Base-by-base conservation (phyloP, 1,140 invertebrate genomes). In the Augochlora pura region DNA sequence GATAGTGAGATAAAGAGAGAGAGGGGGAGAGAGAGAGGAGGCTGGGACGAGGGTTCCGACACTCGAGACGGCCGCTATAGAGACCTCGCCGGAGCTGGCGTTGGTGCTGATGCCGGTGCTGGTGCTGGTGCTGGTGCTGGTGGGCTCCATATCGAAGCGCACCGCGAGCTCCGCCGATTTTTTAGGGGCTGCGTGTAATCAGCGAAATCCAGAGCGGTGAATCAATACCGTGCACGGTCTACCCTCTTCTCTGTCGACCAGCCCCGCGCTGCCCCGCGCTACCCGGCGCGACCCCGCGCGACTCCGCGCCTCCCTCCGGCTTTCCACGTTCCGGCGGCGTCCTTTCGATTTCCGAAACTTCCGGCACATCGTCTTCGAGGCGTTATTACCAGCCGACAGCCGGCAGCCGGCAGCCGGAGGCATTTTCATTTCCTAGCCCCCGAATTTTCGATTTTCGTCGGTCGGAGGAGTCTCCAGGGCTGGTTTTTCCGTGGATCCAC, bases 381-480 rank as follows among this genome's bases (percentile, higher is more conserved):
- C 81, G 76, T 87, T 84, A 88, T 88, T 85, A 85, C 74, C 77
- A 73, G 69, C 32, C 32, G 32, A 32, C 32, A 32, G 32, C 32
- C 32, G 32, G 32, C 77, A 73, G 69, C 63, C 39, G 10, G 49
- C 83, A 86, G 81, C 86, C 85, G 59, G 63, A 85, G 87, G 82
- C 85, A 88, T 88, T 88, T 84, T 87, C 84, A 87, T 87, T 87
- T 87, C 79, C 82, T 74, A 77, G 46, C 62, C 59, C 18, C 46
- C 81, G 63, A 81, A 89, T 89, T 86, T 88, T 85, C 83, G 83
- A 84, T 86, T 88, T 87, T 69, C 86, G 77, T 70, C 67, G 52
- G 49, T 62, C 65, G 27, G 64, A 62, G 10, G 23, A 32, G n/a
- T 46, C 9, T 32, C 54, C 10, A 25, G 4, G 23, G 49, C 42